Base-by-base conservation (phyloP, 1,140 invertebrate species). In the Mya arenaria region DNA sequence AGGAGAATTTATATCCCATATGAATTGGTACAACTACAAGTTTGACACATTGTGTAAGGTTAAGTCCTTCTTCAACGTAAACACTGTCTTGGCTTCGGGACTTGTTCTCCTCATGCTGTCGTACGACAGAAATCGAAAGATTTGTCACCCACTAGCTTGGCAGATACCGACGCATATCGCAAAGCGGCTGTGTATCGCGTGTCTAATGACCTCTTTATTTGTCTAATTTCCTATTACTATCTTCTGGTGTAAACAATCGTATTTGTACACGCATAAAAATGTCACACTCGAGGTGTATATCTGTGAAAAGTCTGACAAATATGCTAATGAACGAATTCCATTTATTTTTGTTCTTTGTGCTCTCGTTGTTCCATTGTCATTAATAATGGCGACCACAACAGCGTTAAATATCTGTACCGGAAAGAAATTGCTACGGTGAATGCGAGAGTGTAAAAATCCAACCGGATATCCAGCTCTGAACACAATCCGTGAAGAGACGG, bases 11-110 rank as follows among this genome's bases (percentile, higher is more conserved):
- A 36, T 85, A 1, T 84, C 85, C 66, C 85, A 87, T 69, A 55
- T 73, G 6, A 78, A 78, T 75, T 87, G 85, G 82, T 88, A 85
- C 77, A 88, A 79, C 0, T 86, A 85, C 71, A 79, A 82, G 2
- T 36, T 32, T 3, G 55, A 62, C 13, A 32, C 44, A 30, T 39
- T 84, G 28, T 88, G 87, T 55, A 85, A 88, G 56, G 32, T 84
- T 8, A 44, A 84, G 15, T 52, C 81, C 6, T 81, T 56, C 28
- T 71, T 86, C 39, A 86, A 85, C 58, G 58, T 81, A 28, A 85
- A 86, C 56, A 85, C 83, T 19, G 82, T 77, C 17, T 78, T 84
- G 55, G 63, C 78, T 0, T 86, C 87, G 15, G 87, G 81, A 15
- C 23, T 69, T 23, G 82, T 81, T 30, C 68, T 88, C 39, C 34